Evolutionary conservation across 2,797 vertebrate genomes (phyloP).

Genomic region (Macropus fuliginosus): DNA sequence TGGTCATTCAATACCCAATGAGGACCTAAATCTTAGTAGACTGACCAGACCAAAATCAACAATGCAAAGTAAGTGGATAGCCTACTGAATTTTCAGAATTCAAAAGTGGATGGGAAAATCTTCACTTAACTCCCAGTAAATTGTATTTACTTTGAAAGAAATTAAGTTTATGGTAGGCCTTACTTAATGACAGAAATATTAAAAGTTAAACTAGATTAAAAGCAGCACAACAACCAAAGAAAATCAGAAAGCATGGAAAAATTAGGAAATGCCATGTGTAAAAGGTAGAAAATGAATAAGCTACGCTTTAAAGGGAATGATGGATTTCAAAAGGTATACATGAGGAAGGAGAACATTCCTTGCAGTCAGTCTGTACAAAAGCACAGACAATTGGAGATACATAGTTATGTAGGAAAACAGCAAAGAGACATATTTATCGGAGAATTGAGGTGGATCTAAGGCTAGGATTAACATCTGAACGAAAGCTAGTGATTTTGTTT

Average conservation of each 20-base stretch:
- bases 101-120: slow-evolving; percentile 32
- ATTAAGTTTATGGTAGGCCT: slow-evolving; percentile 10
- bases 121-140: neutral
- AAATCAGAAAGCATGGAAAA: neutral
- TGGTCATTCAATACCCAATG: neutral
- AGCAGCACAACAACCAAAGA: neutral
- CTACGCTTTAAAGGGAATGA: neutral
- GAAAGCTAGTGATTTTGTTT: neutral
- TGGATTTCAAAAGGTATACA: neutral
- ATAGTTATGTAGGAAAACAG: neutral
- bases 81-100: slow-evolving; percentile 44
- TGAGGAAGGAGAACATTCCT: neutral
- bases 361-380: neutral
- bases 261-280: neutral
- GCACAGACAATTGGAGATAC: neutral
- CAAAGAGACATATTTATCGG: neutral
- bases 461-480: neutral
- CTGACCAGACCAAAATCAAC: neutral
- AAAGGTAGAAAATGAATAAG: neutral
- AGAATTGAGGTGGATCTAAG: neutral
- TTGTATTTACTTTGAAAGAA: neutral
- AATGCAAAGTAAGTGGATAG: slow-evolving; percentile 32
- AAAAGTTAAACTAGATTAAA: neutral
- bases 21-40: neutral
- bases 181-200: slow-evolving; percentile 23